Evolutionary conservation across 2,888 invertebrate genomes (phyloP).

Genomic region (Oxytorus armatus): DNA sequence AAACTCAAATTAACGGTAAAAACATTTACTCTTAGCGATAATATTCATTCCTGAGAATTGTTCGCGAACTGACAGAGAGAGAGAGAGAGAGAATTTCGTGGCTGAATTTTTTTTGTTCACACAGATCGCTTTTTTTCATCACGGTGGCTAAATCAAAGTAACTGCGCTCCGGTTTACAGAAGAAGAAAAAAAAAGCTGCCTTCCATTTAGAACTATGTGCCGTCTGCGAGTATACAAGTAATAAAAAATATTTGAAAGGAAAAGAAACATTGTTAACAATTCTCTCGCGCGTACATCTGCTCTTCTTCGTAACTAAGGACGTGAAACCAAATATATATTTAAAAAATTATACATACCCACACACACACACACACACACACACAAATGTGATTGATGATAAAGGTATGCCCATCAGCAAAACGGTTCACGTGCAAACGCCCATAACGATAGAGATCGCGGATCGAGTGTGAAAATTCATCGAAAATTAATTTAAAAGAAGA

Average conservation of each 20-base stretch:
- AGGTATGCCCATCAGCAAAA: constrained; percentile 45
- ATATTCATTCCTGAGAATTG: constrained; percentile 31
- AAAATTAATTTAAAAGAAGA: constrained; percentile 49
- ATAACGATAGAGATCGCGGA: constrained; percentile 48
- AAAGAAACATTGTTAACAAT: constrained; percentile 58
- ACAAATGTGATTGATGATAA: constrained; percentile 26
- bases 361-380: constrained; percentile 12
- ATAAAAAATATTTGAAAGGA: constrained; percentile 40
- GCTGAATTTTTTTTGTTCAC: not conserved
- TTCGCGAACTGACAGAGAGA: not conserved
- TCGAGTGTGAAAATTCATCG: constrained; percentile 55
- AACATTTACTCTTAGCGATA: constrained; percentile 25
- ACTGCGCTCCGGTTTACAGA: constrained; percentile 55
- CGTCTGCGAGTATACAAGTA: constrained; percentile 70
- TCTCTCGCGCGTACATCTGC: constrained; percentile 60
- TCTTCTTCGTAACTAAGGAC: constrained; percentile 53
- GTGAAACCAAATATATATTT: constrained; percentile 12
- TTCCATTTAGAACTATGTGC: constrained; percentile 70
- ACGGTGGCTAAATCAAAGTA: constrained; percentile 56
- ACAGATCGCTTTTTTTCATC: constrained; percentile 22
- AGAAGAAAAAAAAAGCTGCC: constrained; percentile 63
- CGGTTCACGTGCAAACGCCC: constrained; percentile 38
- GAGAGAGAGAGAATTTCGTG: constrained; percentile 3
- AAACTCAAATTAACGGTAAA: too few species aligned
- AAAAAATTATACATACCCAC: constrained; percentile 10